Evolutionary conservation across 2,113 vertebrate genomes (phyloP).

Genomic region (Erythrocercus mccallii): DNA sequence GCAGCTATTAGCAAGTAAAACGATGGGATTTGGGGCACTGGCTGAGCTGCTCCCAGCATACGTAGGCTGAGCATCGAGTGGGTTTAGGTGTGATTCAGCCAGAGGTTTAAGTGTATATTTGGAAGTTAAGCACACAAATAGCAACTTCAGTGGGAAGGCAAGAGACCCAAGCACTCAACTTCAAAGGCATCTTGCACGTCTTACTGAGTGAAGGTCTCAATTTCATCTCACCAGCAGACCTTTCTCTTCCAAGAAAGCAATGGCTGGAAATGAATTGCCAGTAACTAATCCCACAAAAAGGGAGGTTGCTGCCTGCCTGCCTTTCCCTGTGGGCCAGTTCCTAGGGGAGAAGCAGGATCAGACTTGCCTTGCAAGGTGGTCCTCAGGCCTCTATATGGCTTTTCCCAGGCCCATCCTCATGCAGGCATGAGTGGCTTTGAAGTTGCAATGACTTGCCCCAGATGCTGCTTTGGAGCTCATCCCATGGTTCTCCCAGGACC

Average conservation of each 20-base stretch:
- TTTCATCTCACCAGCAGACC: not conserved
- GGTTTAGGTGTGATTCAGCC: not conserved
- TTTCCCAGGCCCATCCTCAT: not conserved
- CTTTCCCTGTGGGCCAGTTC: not conserved
- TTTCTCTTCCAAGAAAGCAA: not conserved
- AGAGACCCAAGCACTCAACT: not conserved
- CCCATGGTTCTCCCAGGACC: not conserved
- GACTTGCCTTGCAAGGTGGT: not conserved
- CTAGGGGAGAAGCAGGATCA: not conserved
- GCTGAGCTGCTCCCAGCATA: not conserved
- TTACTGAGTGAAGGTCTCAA: not conserved
- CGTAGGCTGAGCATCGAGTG: not conserved
- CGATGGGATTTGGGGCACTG: not conserved
- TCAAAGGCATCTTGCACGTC: not conserved
- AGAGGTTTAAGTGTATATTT: not conserved
- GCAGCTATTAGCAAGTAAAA: constrained; percentile 5
- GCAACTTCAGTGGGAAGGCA: not conserved
- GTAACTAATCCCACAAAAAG: not conserved
- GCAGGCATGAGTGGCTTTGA: not conserved
- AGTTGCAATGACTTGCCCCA: not conserved
- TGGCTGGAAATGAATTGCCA: not conserved
- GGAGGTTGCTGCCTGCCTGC: not conserved
- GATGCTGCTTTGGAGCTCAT: not conserved
- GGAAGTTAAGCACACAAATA: not conserved
- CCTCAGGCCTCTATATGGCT: not conserved